phyloP scores from a whole-genome alignment of 2,888 invertebrate species.

The Zaprionus lineosus region DNA sequence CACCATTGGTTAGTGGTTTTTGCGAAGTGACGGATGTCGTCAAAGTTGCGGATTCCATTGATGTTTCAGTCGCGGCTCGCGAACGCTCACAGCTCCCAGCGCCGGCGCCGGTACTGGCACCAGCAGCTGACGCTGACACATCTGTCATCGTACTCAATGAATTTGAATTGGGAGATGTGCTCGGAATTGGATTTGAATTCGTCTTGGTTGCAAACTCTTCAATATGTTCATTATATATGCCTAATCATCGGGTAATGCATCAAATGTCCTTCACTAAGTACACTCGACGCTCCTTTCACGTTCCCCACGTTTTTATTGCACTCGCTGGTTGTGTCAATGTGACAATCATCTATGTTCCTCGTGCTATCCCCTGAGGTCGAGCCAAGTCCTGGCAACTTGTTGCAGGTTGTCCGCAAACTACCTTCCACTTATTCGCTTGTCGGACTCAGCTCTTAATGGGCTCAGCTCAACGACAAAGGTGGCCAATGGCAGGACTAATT shows the following conservation, averaged over 20 bases:
- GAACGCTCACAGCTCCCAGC: conserved; percentile 27
- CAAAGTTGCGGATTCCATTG: conserved; percentile 36
- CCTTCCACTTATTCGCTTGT: conserved; percentile 14
- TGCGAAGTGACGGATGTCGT: conserved; percentile 19
- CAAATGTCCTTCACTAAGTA: too few species aligned
- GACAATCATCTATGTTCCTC: conserved; percentile 42
- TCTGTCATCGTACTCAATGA: conserved; percentile 70
- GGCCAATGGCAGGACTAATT: conserved; percentile 50
- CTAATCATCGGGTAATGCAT: conserved; percentile 9
- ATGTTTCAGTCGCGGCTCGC: conserved; percentile 35
- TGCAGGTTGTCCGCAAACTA: conserved; percentile 31
- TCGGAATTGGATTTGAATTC: conserved; percentile 1
- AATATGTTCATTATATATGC: conserved; percentile 42
- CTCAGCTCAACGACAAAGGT: conserved; percentile 30
- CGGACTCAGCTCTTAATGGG: conserved; percentile 45
- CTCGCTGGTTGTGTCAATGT: conserved; percentile 69
- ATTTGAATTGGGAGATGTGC: conserved; percentile 26
- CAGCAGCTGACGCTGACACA: conserved; percentile 61
- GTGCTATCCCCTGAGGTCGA: too few species aligned
- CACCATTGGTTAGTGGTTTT: conserved; percentile 72
- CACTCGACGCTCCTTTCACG: too few species aligned
- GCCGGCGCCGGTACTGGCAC: conserved; percentile 43
- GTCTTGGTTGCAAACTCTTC: conserved; percentile 16
- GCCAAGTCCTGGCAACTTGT: conserved; percentile 45
- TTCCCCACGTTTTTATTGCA: conserved; percentile 31